Percentiles rank a stretch among this genome's conserved stretches.
Evolutionary conservation across 2,797 vertebrate genomes (phyloP).

Genomic region (Fringilla coelebs): DNA sequence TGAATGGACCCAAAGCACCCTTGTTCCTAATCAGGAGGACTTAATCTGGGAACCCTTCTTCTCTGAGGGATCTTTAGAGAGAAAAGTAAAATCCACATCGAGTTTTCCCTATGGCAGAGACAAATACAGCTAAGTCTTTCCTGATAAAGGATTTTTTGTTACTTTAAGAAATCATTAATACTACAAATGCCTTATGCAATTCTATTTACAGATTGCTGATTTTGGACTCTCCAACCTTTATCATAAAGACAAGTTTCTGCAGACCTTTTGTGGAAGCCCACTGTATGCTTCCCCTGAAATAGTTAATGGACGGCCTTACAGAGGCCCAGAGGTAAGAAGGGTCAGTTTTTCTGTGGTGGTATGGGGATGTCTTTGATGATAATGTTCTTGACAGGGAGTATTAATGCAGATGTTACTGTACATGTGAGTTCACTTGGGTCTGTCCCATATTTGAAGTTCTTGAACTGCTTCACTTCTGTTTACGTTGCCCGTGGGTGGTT

Average conservation of each 20-base stretch:
- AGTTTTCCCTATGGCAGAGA: not conserved
- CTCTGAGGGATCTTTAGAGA: not conserved
- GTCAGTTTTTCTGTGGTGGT: not conserved
- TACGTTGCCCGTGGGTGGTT: not conserved
- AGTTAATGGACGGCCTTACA: slow-evolving; percentile 96
- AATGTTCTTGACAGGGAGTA: not conserved
- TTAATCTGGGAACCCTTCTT: not conserved
- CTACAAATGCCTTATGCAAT: not conserved
- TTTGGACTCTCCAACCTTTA: slow-evolving; percentile 98
- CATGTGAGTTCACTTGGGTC: not conserved
- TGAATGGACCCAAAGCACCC: not conserved
- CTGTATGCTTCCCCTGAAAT: slow-evolving; percentile 98
- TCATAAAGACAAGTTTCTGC: slow-evolving; percentile 96
- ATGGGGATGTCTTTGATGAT: not conserved
- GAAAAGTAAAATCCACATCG: rapidly evolving
- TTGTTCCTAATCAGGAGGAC: not conserved
- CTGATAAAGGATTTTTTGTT: not conserved
- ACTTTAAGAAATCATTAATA: not conserved
- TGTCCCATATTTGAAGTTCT: not conserved
- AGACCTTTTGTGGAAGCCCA: slow-evolving; percentile 97
- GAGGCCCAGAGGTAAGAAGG: slow-evolving; percentile 90
- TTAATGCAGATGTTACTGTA: not conserved
- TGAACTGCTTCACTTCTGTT: not conserved
- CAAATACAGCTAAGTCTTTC: not conserved
- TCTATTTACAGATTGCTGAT: slow-evolving; percentile 90